Percentiles rank a stretch among this genome's conserved stretches.
These are phyloP conservation scores for Lobophora halterata DNA, from an alignment of 2,888 invertebrate species.

Conservation along the genomic window DNA sequence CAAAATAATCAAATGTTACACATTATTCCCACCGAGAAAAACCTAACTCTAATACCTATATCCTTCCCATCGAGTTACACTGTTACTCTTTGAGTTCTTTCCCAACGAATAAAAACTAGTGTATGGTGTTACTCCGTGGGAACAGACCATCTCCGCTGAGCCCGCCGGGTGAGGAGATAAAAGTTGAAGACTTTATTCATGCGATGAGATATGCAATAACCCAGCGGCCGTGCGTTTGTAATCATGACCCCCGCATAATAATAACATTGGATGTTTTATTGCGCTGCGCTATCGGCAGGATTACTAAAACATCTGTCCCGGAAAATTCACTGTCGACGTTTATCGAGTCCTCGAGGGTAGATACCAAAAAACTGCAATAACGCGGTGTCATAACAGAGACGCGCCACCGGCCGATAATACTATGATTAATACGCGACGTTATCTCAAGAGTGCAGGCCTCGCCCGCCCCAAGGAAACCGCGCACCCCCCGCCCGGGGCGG, in stretches of 20 bases:
- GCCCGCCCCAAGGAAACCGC: constrained; percentile 53
- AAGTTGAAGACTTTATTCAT: constrained; percentile 18
- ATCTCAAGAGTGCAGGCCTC: constrained; percentile 77
- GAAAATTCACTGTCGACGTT: constrained; percentile 77
- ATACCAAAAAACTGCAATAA: constrained; percentile 79
- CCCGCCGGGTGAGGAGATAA: constrained; percentile 10
- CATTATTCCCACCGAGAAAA: no score
- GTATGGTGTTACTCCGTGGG: no score
- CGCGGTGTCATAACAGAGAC: constrained; percentile 79
- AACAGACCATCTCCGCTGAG: no score
- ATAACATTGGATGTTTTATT: constrained; percentile 71
- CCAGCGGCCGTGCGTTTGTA: constrained; percentile 23
- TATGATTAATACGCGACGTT: constrained; percentile 79
- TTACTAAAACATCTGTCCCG: constrained; percentile 79
- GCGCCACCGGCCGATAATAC: constrained; percentile 75
- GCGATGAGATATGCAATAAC: constrained; percentile 16
- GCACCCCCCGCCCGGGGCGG: constrained; percentile 27
- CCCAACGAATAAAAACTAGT: no score
- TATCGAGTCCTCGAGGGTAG: constrained; percentile 71
- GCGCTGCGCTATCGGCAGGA: constrained; percentile 53
- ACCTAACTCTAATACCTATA: no score
- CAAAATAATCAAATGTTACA: no score
- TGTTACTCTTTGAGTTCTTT: no score
- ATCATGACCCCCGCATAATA: constrained; percentile 40
- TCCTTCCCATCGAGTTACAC: no score